Conservation (phyloP, 2,113 vertebrate genomes). For the Poeciliopsis turrubarensis region DNA sequence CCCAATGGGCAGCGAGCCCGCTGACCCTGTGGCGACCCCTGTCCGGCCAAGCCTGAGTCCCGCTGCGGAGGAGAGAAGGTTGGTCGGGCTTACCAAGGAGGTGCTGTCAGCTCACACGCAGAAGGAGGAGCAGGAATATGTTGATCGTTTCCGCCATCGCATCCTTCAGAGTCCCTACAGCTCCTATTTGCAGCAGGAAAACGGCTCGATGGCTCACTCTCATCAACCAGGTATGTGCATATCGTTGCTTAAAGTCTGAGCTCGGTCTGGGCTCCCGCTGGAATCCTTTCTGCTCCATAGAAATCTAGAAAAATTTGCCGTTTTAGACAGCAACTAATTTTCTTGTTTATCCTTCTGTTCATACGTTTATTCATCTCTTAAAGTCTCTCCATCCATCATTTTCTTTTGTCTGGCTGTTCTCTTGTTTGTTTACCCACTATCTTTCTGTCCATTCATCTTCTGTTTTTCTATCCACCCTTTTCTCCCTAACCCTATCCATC, state of each 20-base stretch:
- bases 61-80: constrained; percentile 72
- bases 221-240: constrained; percentile 78
- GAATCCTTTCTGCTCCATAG: neutral
- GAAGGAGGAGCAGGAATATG: constrained; percentile 88
- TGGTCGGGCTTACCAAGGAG: constrained; percentile 86
- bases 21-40: constrained; percentile 66
- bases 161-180: constrained; percentile 86
- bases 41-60: constrained; percentile 58
- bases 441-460: no score
- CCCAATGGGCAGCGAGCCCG: constrained; percentile 77
- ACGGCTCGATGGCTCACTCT: constrained; percentile 77
- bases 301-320: neutral
- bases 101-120: constrained; percentile 88
- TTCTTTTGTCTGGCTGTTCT: no score
- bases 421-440: no score
- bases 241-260: no score
- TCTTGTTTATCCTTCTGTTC: no score
- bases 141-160: constrained; percentile 84
- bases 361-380: no score
- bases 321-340: neutral
- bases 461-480: no score
- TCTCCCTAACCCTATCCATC: no score
- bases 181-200: constrained; percentile 83
- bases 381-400: no score
- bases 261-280: no score